Evolutionary conservation across 1,140 invertebrate species (phyloP).

Genomic region (Dendroctonus ponderosae): DNA sequence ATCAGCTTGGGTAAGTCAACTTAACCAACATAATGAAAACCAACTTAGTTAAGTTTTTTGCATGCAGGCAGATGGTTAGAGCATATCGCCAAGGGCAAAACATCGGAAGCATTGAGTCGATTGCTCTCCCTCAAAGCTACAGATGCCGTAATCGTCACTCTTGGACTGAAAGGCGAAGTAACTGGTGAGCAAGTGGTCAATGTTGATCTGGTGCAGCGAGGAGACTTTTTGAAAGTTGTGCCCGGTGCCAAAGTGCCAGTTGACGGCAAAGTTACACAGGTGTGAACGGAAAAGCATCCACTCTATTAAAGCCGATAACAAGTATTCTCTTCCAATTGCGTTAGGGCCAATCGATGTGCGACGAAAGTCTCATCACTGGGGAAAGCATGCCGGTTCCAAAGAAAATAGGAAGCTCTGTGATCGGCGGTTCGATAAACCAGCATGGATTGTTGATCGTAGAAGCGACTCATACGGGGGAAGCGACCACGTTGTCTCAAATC

Average conservation of each 20-base stretch:
- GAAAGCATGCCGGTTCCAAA: constrained; percentile 98
- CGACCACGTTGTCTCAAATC: constrained; percentile 95
- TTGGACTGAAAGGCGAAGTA: constrained; percentile 76
- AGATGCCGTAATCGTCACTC: constrained; percentile 83
- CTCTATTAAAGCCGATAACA: too few species aligned
- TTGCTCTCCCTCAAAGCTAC: constrained; percentile 93
- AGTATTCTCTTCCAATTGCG: too few species aligned
- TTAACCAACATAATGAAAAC: neutral
- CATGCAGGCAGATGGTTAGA: constrained; percentile 82
- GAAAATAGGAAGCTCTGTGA: constrained; percentile 75
- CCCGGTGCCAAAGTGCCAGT: constrained; percentile 95
- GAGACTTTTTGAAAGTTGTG: constrained; percentile 83
- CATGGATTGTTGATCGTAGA: constrained; percentile 85
- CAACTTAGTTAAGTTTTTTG: neutral
- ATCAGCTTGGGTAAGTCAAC: constrained; percentile 81
- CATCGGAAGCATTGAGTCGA: constrained; percentile 87
- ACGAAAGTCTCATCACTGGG: constrained; percentile 97
- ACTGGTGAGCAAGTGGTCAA: constrained; percentile 78
- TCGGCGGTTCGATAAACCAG: constrained; percentile 97
- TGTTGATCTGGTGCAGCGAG: constrained; percentile 92
- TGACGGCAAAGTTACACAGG: constrained; percentile 80
- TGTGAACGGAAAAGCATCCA: constrained; percentile 1
- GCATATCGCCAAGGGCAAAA: constrained; percentile 99
- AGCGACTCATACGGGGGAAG: constrained; percentile 95
- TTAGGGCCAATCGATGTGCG: constrained; percentile 86